phyloP scores from a whole-genome alignment of 1,140 invertebrate genomes.

The Helicoverpa zea region DNA sequence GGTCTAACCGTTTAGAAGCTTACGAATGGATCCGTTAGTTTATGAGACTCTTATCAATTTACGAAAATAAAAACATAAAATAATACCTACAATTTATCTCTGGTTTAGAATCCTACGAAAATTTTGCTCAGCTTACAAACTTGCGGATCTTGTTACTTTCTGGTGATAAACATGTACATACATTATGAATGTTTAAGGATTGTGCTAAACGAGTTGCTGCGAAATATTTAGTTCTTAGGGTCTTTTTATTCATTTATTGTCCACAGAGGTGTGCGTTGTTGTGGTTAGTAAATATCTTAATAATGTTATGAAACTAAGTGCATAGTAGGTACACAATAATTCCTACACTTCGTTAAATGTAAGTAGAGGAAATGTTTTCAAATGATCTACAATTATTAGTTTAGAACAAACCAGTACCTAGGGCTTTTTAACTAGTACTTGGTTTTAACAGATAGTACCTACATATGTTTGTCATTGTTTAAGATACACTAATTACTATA shows the following conservation, averaged over 20 bases:
- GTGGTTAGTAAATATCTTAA: neutral
- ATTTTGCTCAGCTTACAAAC: too few relatives aligned
- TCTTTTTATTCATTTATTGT: neutral
- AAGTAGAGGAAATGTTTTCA: constrained; percentile 31
- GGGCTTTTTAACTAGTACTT: neutral
- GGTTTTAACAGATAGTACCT: neutral
- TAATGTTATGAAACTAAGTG: neutral
- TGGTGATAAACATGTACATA: too few relatives aligned
- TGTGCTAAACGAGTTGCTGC: constrained; percentile 5
- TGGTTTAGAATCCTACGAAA: too few relatives aligned
- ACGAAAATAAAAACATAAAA: too few relatives aligned
- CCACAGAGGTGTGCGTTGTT: constrained; percentile 19
- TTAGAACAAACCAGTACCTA: constrained; percentile 19
- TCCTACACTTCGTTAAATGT: neutral
- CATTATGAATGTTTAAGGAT: neutral
- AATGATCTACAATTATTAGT: constrained; percentile 41
- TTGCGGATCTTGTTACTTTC: too few relatives aligned
- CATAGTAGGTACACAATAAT: neutral
- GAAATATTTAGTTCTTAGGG: constrained; percentile 7
- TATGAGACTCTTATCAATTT: too few relatives aligned
- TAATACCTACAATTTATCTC: too few relatives aligned
- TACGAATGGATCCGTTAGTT: too few relatives aligned
- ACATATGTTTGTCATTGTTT: neutral
- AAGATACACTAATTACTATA: neutral
- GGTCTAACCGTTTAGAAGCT: too few relatives aligned